These are phyloP conservation scores for Puma concolor DNA, from an alignment of 2,113 vertebrate genomes.

Conservation along the genomic window DNA sequence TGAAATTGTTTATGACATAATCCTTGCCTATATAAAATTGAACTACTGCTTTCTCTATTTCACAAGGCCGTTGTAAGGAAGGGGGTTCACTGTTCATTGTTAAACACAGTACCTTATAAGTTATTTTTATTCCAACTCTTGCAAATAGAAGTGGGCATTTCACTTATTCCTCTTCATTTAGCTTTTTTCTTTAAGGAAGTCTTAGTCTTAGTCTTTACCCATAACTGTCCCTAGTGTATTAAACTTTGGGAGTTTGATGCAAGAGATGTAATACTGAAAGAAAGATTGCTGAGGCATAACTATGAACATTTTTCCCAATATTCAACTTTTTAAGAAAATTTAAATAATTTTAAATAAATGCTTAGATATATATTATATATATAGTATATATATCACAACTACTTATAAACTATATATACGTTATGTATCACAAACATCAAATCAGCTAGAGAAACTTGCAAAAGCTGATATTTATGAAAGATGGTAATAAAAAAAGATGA, in stretches of 20 bases:
- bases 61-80: not conserved
- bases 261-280: not conserved
- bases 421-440: not conserved
- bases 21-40: not conserved
- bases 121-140: not conserved
- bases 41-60: not conserved
- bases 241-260: not conserved
- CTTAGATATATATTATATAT: not conserved
- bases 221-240: not conserved
- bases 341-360: not conserved
- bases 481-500: not conserved
- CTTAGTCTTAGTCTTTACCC: not conserved
- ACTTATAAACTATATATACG: not conserved
- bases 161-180: not conserved
- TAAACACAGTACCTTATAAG: not conserved
- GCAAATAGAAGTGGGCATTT: not conserved
- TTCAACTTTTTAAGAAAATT: not conserved
- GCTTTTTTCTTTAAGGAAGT: not conserved
- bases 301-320: not conserved
- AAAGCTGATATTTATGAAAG: not conserved
- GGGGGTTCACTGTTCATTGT: not conserved
- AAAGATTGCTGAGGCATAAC: not conserved
- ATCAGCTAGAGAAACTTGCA: not conserved
- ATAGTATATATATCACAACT: not conserved
- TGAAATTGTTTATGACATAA: not conserved